These are phyloP conservation scores for Argentina silus DNA, from an alignment of 2,797 vertebrate species.

Conservation along the genomic window DNA sequence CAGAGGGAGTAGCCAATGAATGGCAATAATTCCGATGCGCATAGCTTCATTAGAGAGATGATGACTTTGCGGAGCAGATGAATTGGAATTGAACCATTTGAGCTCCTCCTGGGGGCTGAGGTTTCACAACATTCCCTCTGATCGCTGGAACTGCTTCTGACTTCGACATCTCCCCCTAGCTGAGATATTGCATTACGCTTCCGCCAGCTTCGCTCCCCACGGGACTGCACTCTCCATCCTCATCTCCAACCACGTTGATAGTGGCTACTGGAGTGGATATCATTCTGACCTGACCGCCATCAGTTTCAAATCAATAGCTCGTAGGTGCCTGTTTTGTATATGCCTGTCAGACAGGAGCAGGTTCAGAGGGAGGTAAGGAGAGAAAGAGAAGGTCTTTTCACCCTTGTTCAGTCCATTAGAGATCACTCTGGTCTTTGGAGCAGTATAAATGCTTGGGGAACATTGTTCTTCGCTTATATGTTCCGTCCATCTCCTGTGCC, in stretches of 20 bases:
- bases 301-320: background rate
- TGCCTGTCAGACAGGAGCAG: background rate
- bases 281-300: background rate
- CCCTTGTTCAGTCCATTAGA: too few species aligned
- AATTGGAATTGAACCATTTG: slow-evolving; percentile 48
- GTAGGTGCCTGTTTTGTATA: background rate
- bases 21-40: slow-evolving; percentile 44
- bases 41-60: slow-evolving; percentile 56
- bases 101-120: background rate
- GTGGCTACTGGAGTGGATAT: background rate
- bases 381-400: background rate
- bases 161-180: background rate
- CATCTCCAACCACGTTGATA: background rate
- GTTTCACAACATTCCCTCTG: slow-evolving; percentile 15
- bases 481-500: background rate
- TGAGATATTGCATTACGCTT: background rate
- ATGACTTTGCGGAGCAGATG: slow-evolving; percentile 44
- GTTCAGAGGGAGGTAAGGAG: background rate
- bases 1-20: slow-evolving; percentile 48
- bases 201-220: background rate
- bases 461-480: background rate
- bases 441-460: too few species aligned
- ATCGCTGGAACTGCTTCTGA: slow-evolving; percentile 30
- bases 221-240: background rate
- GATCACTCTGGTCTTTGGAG: too few species aligned